A percentile compares a stretch with the other conserved stretches of the same genome.
Evolutionary conservation across 2,113 vertebrate species (phyloP).

Genomic region (Condylura cristata): DNA sequence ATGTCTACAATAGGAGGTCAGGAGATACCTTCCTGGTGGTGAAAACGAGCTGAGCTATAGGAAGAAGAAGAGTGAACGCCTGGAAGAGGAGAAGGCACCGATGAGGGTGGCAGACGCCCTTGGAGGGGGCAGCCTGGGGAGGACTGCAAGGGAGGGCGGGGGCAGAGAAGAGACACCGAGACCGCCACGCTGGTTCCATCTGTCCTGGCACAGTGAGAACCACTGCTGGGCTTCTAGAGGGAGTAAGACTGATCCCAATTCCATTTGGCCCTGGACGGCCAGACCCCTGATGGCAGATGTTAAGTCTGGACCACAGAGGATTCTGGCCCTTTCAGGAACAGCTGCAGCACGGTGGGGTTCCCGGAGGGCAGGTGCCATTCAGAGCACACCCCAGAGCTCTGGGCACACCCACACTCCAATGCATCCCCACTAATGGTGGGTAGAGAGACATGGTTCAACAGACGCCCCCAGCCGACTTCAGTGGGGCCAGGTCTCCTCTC

Average conservation of each 20-base stretch:
- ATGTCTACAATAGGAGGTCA: rapidly evolving
- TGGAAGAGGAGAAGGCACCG: not conserved
- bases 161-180: not conserved
- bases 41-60: not conserved
- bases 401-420: rapidly evolving
- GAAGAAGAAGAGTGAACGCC: not conserved
- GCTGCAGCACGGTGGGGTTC: not conserved
- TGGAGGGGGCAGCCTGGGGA: not conserved
- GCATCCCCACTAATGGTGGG: not conserved
- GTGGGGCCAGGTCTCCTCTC: not conserved
- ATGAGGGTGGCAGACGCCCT: not conserved
- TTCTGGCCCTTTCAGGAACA: not conserved
- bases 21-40: not conserved
- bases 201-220: not conserved
- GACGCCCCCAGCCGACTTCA: too few species aligned
- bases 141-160: not conserved
- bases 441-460: rapidly evolving
- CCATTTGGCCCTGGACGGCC: not conserved
- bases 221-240: not conserved
- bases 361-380: not conserved
- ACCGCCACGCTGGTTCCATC: rapidly evolving
- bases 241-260: not conserved
- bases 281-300: not conserved
- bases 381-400: rapidly evolving
- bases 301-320: not conserved